Base-by-base conservation (phyloP, 2,888 invertebrate genomes). In the Drosophila atripex region DNA sequence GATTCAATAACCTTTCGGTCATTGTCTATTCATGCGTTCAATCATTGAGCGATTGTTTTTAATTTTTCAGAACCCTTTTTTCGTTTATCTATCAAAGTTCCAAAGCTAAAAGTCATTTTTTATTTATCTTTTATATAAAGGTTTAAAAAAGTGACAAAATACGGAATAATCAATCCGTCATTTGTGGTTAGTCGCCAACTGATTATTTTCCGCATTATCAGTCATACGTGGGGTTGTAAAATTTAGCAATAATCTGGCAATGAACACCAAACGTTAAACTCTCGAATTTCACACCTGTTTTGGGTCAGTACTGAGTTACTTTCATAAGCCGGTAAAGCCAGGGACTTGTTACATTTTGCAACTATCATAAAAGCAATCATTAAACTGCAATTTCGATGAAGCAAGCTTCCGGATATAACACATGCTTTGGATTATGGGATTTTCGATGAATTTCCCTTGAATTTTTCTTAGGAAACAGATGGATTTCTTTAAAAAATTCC, bases 221-320 rank as follows among this genome's bases (percentile, higher is more conserved):
- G 30, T 11, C 11, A 41, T 61, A 61, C 60, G 60, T 61, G 60
- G 35, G 38, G 60, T 39, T 61, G 47, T 61, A 61, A 59, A 61
- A 30, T 39, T 61, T 47, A 39, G 30, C 30, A 30, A 23, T 59
- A 54, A 32, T 43, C 47, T 28, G 3, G 59, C 39, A 38, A 58
- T 59, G 9, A n/a, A 16, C 28, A 23, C 12, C 39, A 11, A 16
- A 8, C 25, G 16, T 30, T 12, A 47, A 60, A 60, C 47, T 47
- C 60, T 46, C 35, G 45, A 47, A 47, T 47, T 47, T 60, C 46
- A 30, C 60, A 60, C 46, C 46, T 60, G 60, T 39, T 46, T 46
- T 32, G 39, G 38, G 30, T 16, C 45, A 59, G 45, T n/a, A n/a
- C 3, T 21, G 3, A 7, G 2, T 28, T 39, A 16, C 30, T 28